phyloP scores from a whole-genome alignment of 1,140 invertebrate genomes.

The Drosophila teissieri region DNA sequence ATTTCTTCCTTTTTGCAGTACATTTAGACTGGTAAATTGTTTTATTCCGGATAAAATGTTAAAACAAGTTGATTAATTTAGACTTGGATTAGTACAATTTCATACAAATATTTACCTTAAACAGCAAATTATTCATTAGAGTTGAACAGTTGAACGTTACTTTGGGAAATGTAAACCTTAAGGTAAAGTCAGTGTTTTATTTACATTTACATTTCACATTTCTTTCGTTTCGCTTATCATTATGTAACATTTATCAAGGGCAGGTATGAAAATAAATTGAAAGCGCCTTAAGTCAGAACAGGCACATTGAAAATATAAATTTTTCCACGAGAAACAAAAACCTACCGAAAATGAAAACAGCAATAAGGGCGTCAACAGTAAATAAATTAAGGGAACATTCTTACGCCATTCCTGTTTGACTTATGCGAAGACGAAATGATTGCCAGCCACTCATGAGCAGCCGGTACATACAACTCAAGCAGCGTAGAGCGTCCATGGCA shows the following conservation, averaged over 20 bases:
- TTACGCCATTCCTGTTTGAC: conserved; percentile 37
- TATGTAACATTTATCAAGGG: conserved; percentile 58
- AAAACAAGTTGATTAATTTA: too few species aligned
- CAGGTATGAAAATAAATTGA: conserved; percentile 29
- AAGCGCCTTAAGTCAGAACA: conserved; percentile 9
- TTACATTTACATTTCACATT: conserved; percentile 22
- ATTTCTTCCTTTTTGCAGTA: neutral
- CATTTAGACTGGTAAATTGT: too few species aligned
- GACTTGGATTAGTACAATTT: too few species aligned
- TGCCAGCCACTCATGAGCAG: conserved; percentile 12
- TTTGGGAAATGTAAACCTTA: too few species aligned
- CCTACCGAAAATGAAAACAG: conserved; percentile 44
- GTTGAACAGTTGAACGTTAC: too few species aligned
- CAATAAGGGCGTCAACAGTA: conserved; percentile 55
- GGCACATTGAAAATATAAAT: conserved; percentile 32
- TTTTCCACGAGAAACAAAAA: conserved; percentile 8
- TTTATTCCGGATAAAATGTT: too few species aligned
- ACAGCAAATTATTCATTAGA: too few species aligned
- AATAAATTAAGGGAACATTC: conserved; percentile 59
- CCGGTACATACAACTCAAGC: conserved; percentile 19
- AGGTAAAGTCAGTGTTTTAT: too few species aligned
- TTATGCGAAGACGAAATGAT: conserved; percentile 29
- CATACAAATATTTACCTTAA: too few species aligned
- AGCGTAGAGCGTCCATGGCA: neutral
- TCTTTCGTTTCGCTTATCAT: conserved; percentile 32